Percentiles rank a stretch among this genome's conserved stretches.
These are phyloP conservation scores for Synergus umbraculus DNA, from an alignment of 2,888 invertebrate genomes.

Conservation along the genomic window DNA sequence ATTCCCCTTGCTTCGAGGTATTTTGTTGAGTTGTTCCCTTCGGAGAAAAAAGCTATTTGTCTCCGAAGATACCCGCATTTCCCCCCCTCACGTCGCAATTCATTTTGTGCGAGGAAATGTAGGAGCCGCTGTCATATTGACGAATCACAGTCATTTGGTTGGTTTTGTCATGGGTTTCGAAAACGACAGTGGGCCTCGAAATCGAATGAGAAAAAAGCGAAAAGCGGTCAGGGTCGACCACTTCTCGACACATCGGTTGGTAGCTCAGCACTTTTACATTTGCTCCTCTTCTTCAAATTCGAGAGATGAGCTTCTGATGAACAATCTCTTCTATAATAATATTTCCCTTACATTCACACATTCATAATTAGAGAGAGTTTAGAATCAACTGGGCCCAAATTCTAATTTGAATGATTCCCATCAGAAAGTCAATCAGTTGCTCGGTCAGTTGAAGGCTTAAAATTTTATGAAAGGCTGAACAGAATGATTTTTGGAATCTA, in stretches of 20 bases:
- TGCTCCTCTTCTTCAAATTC: not conserved
- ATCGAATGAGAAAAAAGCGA: slow-evolving; percentile 2
- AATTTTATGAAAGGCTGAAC: no score
- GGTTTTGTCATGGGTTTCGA: slow-evolving; percentile 14
- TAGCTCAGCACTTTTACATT: not conserved
- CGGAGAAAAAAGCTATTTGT: not conserved
- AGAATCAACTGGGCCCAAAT: no score
- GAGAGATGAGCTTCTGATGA: no score
- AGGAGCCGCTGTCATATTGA: slow-evolving; percentile 23
- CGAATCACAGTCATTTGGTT: slow-evolving; percentile 11
- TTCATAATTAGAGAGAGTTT: no score
- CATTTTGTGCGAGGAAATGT: slow-evolving; percentile 1
- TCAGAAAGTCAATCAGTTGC: no score
- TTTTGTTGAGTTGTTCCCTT: not conserved
- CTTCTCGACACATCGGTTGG: not conserved
- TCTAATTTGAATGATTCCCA: no score
- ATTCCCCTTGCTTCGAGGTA: slow-evolving; percentile 1
- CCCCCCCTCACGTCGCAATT: not conserved
- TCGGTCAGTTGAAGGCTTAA: no score
- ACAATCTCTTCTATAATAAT: not conserved
- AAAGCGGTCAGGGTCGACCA: slow-evolving; percentile 26
- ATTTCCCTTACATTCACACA: no score
- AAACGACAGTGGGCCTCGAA: not conserved
- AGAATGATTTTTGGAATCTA: not conserved
- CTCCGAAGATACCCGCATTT: not conserved